Base-by-base conservation (phyloP, 2,797 vertebrate species). In the Sylvilagus floridanus region DNA sequence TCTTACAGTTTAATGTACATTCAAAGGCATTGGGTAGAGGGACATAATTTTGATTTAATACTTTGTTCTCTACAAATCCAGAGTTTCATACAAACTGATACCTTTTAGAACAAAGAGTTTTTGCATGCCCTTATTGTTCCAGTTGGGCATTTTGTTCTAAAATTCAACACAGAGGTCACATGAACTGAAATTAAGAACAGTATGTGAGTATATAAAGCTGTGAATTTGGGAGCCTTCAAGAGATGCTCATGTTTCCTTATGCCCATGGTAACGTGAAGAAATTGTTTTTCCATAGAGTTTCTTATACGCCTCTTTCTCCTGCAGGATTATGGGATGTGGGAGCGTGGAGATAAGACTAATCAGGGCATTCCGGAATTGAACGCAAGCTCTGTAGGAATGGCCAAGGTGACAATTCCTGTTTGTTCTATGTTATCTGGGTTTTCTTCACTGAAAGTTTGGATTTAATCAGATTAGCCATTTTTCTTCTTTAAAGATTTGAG, bases 301-400 rank as follows among this genome's bases (percentile, higher is more conserved):
- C 54, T 68, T 2, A 60, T 30, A 13, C 84, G 30, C 71, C 65
- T 88, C 32, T 88, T 73, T 86, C 47, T 50, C 87, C 95, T 91
- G 57, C 95, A 99, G 99, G 99, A 99, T 98, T 99, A 99, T 98
- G 99, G 99, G 88, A 99, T 99, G 99, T 99, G 99, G 99, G 99
- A 99, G 97, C 98, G 99, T 97, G 99, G 99, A 69, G 99, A 99
- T 98, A 99, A 99, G 98, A 99, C 99, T 62, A 99, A 99, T 97
- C 99, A 99, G 96, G 99, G 99, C 93, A 99, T 99, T 95, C 99
- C 99, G 0, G 99, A 99, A 97, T 98, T 99, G 88, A 99, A 99
- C 0, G 99, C 98, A 0, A 99, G 99, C 98, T 99, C 99, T 26
- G 99, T 99, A 37, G 99, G 99, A 97, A 99, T 99, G 98, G 99